A percentile compares a stretch with the other conserved stretches of the same genome.
These are phyloP conservation scores for Heptranchias perlo DNA, from an alignment of 2,113 vertebrate genomes.

Conservation along the genomic window DNA sequence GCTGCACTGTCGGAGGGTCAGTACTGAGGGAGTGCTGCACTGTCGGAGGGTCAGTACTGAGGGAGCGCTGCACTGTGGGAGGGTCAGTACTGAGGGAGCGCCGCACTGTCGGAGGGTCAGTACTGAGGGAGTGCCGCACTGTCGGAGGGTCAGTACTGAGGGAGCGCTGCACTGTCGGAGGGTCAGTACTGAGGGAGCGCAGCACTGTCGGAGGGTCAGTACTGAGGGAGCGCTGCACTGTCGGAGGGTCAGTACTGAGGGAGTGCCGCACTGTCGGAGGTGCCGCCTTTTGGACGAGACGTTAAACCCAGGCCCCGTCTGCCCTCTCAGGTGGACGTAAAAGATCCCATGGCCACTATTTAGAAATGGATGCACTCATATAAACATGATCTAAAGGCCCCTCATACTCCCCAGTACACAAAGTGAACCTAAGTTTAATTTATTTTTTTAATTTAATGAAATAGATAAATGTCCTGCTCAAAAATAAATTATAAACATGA, in stretches of 20 bases:
- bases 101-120: background rate
- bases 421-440: too few species aligned
- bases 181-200: background rate
- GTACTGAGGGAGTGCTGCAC: background rate
- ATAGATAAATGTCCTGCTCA: background rate
- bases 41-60: background rate
- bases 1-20: background rate
- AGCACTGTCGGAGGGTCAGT: background rate
- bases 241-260: background rate
- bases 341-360: background rate
- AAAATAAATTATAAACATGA: background rate
- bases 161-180: background rate
- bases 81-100: background rate
- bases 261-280: background rate
- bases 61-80: background rate
- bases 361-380: background rate
- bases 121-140: background rate
- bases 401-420: background rate
- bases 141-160: background rate
- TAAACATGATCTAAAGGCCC: background rate
- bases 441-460: background rate
- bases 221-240: background rate
- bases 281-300: too few species aligned
- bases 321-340: background rate
- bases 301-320: too few species aligned